Evolutionary conservation across 2,113 vertebrate genomes (phyloP).

Genomic region (Solea solea): DNA sequence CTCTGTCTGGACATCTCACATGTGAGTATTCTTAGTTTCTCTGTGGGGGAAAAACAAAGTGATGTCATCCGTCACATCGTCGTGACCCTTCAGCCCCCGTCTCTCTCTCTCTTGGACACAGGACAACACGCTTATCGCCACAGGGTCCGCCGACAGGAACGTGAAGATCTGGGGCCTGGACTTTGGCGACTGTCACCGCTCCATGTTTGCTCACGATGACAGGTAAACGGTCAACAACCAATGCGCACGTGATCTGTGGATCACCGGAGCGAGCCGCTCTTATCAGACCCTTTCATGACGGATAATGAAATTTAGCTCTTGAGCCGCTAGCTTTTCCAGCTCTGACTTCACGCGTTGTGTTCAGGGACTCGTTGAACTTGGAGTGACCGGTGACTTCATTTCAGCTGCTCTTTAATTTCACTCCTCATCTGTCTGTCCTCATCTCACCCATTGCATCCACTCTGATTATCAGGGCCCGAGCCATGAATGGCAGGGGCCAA

Average conservation of each 20-base stretch:
- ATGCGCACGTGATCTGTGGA: no score
- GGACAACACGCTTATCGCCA: constrained; percentile 92
- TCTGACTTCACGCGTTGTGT: constrained; percentile 43
- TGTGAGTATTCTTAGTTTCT: constrained; percentile 82
- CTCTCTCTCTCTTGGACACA: constrained; percentile 51
- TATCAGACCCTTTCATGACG: not conserved
- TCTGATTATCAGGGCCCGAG: no score
- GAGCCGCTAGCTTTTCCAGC: constrained; percentile 10
- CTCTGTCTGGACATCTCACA: constrained; percentile 96
- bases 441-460: constrained; percentile 1
- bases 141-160: constrained; percentile 94
- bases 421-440: constrained; percentile 15
- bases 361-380: constrained; percentile 23
- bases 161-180: constrained; percentile 99
- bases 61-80: no score
- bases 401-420: constrained; percentile 60
- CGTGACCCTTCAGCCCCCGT: not conserved
- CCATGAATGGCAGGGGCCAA: no score
- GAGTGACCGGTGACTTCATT: constrained; percentile 54
- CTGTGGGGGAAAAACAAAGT: no score
- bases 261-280: no score
- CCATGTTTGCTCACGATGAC: constrained; percentile 97
- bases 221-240: constrained; percentile 80
- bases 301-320: not conserved
- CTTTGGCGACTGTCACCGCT: constrained; percentile 97